These are phyloP conservation scores for Campopleginae sp. DNA, from an alignment of 2,888 invertebrate species.

Conservation along the genomic window DNA sequence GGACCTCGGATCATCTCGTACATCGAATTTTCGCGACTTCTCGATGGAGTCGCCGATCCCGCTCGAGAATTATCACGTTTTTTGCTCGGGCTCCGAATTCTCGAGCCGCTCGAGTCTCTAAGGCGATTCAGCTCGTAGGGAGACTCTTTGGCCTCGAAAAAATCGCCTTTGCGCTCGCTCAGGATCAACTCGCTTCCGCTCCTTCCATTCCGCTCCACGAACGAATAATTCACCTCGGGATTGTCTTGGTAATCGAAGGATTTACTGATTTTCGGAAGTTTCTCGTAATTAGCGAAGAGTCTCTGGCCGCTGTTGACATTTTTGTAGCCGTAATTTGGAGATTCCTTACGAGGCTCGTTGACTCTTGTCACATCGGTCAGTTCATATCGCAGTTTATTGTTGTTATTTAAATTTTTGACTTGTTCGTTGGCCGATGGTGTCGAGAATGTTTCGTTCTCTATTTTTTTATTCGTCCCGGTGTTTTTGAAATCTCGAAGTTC, in stretches of 20 bases:
- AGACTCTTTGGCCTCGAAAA: conserved; percentile 70
- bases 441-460: conserved; percentile 9
- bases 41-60: conserved; percentile 47
- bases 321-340: conserved; percentile 64
- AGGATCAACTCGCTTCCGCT: conserved; percentile 51
- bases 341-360: conserved; percentile 16
- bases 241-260: conserved; percentile 47
- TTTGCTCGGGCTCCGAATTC: conserved; percentile 76
- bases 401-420: conserved; percentile 63
- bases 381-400: conserved; percentile 53
- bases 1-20: conserved; percentile 65
- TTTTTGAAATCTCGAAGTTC: conserved; percentile 47
- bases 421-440: conserved; percentile 44
- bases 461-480: not conserved
- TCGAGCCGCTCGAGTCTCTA: not conserved
- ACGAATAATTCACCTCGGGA: conserved; percentile 64
- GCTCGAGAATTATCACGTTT: conserved; percentile 60
- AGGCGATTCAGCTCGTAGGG: conserved; percentile 67
- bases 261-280: conserved; percentile 64
- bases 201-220: conserved; percentile 62
- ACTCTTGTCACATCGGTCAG: not conserved
- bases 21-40: conserved; percentile 70
- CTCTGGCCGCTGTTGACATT: conserved; percentile 14
- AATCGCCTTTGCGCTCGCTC: conserved; percentile 56
- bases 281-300: conserved; percentile 73